phyloP scores from a whole-genome alignment of 2,113 vertebrate species.

The Chaetorhynchus papuensis region DNA sequence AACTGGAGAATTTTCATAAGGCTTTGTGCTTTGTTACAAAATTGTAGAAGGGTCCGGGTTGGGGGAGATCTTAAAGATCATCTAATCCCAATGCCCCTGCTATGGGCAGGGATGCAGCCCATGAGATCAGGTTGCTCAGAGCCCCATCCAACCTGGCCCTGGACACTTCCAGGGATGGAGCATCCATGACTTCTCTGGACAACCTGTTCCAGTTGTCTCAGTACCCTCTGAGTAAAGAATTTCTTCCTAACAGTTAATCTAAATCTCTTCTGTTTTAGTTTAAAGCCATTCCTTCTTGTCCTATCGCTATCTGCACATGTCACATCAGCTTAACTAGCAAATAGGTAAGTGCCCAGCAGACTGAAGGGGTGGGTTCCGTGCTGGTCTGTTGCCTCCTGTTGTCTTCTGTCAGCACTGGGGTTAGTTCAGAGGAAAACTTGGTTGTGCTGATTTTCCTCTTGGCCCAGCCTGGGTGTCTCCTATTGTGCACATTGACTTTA shows the following conservation, averaged over 20 bases:
- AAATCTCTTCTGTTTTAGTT: not conserved
- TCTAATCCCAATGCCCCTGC: not conserved
- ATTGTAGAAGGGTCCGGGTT: not conserved
- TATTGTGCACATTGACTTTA: not conserved
- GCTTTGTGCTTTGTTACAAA: not conserved
- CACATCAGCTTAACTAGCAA: not conserved
- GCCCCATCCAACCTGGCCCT: too few relatives aligned
- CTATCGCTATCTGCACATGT: accelerated
- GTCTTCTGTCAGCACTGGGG: not conserved
- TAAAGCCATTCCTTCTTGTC: not conserved
- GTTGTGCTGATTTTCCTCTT: not conserved
- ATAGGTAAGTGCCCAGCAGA: not conserved
- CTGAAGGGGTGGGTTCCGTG: not conserved
- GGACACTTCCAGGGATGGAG: not conserved
- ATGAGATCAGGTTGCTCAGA: not conserved
- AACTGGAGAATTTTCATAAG: not conserved
- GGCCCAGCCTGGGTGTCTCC: not conserved
- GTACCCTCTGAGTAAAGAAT: not conserved
- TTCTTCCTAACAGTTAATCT: not conserved
- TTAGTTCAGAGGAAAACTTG: not conserved
- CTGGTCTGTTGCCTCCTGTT: not conserved
- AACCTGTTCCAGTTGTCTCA: not conserved
- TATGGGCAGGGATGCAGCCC: not conserved
- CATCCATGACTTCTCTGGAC: not conserved
- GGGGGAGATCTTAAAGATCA: not conserved